These are phyloP conservation scores for Scomber scombrus DNA, from an alignment of 2,113 vertebrate species.

Conservation along the genomic window DNA sequence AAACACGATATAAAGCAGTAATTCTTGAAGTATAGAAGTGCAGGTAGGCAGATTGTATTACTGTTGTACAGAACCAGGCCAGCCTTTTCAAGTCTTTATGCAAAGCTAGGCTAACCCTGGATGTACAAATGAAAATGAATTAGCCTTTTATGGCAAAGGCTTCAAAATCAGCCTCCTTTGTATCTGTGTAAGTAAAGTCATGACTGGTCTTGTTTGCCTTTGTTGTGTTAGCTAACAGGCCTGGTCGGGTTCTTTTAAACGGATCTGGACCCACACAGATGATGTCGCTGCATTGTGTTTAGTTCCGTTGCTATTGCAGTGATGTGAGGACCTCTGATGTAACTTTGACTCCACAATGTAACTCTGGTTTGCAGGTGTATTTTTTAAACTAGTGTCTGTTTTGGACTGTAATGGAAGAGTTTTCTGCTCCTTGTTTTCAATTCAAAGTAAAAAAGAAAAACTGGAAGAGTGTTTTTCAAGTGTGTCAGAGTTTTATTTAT, in stretches of 20 bases:
- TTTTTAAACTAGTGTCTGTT: slow-evolving; percentile 33
- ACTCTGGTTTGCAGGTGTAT: slow-evolving; percentile 15
- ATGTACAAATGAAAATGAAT: neutral
- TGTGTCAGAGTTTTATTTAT: slow-evolving; percentile 17
- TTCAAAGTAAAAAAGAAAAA: slow-evolving; percentile 44
- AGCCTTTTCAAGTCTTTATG: no score
- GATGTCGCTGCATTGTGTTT: slow-evolving; percentile 13
- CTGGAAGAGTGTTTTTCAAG: neutral
- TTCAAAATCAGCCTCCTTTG: neutral
- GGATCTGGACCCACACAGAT: slow-evolving; percentile 3
- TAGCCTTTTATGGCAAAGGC: neutral
- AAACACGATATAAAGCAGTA: no score
- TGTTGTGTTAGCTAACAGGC: slow-evolving; percentile 7
- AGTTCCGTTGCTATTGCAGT: slow-evolving; percentile 34
- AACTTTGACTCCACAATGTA: slow-evolving; percentile 9
- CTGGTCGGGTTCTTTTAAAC: neutral
- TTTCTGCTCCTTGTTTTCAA: slow-evolving; percentile 46
- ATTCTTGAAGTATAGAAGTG: no score
- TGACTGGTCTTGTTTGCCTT: neutral
- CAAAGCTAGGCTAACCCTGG: neutral
- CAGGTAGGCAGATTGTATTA: no score
- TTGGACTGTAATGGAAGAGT: slow-evolving; percentile 33
- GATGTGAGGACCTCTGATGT: slow-evolving; percentile 31
- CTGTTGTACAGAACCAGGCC: no score
- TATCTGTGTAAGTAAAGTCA: neutral